Evolutionary conservation across 2,797 vertebrate species (phyloP).

Genomic region (Tinamus major): DNA sequence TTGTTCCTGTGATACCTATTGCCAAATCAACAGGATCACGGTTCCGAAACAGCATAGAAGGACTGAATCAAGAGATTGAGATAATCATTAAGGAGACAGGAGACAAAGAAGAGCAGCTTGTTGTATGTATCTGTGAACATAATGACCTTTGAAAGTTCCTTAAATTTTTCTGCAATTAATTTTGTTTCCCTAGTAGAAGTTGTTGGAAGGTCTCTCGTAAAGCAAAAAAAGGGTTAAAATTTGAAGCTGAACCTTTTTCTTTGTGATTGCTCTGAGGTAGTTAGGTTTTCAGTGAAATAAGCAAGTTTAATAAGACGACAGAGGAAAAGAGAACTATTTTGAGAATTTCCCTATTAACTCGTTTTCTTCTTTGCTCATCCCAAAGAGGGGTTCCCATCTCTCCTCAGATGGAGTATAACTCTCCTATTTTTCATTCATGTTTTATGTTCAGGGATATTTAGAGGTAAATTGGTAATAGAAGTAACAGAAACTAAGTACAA

Average conservation of each 20-base stretch:
- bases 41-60: constrained; percentile 97
- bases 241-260: background rate
- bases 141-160: background rate
- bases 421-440: background rate
- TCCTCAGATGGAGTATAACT: background rate
- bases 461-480: background rate
- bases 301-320: background rate
- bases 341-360: background rate
- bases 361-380: background rate
- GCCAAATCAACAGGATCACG: constrained; percentile 90
- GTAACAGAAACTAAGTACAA: no score
- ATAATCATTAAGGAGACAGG: constrained; percentile 97
- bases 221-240: background rate
- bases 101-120: constrained; percentile 93
- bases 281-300: background rate
- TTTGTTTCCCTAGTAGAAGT: background rate
- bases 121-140: constrained; percentile 84
- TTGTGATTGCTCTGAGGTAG: background rate
- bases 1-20: constrained; percentile 92
- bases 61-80: constrained; percentile 98
- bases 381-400: background rate
- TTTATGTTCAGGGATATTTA: background rate
- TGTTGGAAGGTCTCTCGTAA: background rate
- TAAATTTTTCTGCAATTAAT: background rate
- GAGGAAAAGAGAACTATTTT: background rate